These are phyloP conservation scores for Pterocles orientalis DNA, from an alignment of 2,113 vertebrate genomes.

Conservation along the genomic window DNA sequence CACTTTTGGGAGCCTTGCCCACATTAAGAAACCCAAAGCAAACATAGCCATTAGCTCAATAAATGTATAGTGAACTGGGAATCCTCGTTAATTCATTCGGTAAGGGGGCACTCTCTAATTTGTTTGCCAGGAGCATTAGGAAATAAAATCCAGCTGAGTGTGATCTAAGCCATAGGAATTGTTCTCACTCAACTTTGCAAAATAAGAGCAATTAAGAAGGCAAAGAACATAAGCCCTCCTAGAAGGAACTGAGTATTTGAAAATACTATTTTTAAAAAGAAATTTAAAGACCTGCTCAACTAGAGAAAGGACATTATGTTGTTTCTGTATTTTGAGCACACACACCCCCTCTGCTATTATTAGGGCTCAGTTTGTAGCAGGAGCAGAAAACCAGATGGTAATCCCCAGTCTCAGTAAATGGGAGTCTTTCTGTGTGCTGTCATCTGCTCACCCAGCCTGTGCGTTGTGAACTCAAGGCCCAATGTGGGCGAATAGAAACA, in stretches of 20 bases:
- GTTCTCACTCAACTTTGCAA: not conserved
- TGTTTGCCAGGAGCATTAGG: not conserved
- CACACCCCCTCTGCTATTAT: not conserved
- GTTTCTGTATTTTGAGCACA: not conserved
- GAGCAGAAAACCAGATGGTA: conserved; percentile 14
- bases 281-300: not conserved
- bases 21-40: not conserved
- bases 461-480: not conserved
- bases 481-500: not conserved
- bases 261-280: not conserved
- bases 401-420: not conserved
- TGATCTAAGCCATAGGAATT: not conserved
- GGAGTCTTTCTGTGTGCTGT: not conserved
- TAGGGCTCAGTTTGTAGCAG: not conserved
- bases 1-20: not conserved
- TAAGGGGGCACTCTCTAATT: not conserved
- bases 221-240: not conserved
- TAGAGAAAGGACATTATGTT: not conserved
- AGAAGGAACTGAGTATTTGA: not conserved
- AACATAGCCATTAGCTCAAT: not conserved
- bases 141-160: conserved; percentile 14
- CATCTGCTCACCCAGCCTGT: not conserved
- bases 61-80: not conserved
- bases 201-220: not conserved
- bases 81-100: not conserved